Conservation (phyloP, 2,797 vertebrate species). For the Enteromius anoplus region DNA sequence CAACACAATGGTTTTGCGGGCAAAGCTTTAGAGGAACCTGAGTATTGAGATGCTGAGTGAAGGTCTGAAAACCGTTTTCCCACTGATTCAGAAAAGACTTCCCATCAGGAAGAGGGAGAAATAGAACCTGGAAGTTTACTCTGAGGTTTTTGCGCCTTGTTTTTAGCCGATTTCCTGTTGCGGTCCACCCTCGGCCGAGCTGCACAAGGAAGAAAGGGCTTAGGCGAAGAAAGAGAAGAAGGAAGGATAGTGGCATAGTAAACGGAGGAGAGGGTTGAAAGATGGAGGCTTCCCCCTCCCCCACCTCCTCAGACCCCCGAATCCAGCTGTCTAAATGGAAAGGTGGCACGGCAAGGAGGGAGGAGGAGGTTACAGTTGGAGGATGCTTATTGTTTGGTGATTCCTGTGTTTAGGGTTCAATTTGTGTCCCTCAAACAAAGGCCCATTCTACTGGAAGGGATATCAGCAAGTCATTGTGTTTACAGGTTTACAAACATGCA, state of each 20-base stretch:
- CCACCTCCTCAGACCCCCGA: slow-evolving; percentile 54
- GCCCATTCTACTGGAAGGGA: slow-evolving; percentile 48
- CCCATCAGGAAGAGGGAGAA: slow-evolving; percentile 84
- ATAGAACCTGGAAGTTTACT: slow-evolving; percentile 86
- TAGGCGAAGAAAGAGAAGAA: slow-evolving; percentile 72
- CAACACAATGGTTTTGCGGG: slow-evolving; percentile 50
- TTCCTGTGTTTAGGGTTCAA: slow-evolving; percentile 61
- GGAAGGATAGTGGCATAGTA: slow-evolving; percentile 74
- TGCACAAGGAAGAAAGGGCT: slow-evolving; percentile 54
- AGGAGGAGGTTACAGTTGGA: slow-evolving; percentile 49
- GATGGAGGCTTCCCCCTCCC: slow-evolving; percentile 64
- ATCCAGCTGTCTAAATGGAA: slow-evolving; percentile 60
- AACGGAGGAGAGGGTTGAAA: slow-evolving; percentile 74
- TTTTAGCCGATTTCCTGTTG: slow-evolving; percentile 57
- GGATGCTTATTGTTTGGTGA: slow-evolving; percentile 65
- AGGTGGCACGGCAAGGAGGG: slow-evolving; percentile 54
- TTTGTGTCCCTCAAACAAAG: slow-evolving; percentile 56
- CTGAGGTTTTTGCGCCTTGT: slow-evolving; percentile 66
- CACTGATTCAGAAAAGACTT: slow-evolving; percentile 82
- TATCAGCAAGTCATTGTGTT: slow-evolving; percentile 54
- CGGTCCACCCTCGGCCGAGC: slow-evolving; percentile 36
- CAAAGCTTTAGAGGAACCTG: slow-evolving; percentile 27
- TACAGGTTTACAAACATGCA: slow-evolving; percentile 42
- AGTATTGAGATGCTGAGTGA: slow-evolving; percentile 53
- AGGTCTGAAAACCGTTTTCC: slow-evolving; percentile 70